These are phyloP conservation scores for Aptenodytes patagonicus DNA, from an alignment of 2,113 vertebrate species.

Conservation along the genomic window DNA sequence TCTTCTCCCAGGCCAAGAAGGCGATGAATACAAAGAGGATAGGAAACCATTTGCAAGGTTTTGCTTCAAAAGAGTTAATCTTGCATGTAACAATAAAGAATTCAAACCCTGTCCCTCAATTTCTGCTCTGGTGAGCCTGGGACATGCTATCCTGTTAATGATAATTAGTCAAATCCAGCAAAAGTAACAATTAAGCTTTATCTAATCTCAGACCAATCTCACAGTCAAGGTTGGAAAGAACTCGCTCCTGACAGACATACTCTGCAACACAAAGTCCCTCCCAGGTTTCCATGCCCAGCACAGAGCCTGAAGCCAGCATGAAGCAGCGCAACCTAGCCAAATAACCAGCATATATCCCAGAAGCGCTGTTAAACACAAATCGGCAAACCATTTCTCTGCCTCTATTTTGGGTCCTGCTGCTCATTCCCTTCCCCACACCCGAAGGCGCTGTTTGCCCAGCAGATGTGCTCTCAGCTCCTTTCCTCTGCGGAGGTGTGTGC, in stretches of 20 bases:
- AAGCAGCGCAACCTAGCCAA: background rate
- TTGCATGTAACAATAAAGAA: background rate
- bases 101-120: background rate
- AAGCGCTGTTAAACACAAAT: background rate
- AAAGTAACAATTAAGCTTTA: background rate
- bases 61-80: background rate
- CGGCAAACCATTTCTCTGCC: background rate
- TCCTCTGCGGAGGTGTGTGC: accelerated
- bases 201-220: background rate
- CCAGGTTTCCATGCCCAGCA: background rate
- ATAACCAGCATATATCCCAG: background rate
- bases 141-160: background rate
- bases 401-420: background rate
- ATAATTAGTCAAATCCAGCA: background rate
- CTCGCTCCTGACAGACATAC: background rate
- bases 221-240: background rate
- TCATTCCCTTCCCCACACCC: background rate
- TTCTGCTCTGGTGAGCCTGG: background rate
- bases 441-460: background rate
- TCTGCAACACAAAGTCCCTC: background rate
- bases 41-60: background rate
- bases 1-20: background rate
- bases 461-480: background rate
- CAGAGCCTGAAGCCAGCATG: background rate
- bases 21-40: background rate